Conservation (phyloP, 2,113 vertebrate genomes). For the Brachyistius frenatus region DNA sequence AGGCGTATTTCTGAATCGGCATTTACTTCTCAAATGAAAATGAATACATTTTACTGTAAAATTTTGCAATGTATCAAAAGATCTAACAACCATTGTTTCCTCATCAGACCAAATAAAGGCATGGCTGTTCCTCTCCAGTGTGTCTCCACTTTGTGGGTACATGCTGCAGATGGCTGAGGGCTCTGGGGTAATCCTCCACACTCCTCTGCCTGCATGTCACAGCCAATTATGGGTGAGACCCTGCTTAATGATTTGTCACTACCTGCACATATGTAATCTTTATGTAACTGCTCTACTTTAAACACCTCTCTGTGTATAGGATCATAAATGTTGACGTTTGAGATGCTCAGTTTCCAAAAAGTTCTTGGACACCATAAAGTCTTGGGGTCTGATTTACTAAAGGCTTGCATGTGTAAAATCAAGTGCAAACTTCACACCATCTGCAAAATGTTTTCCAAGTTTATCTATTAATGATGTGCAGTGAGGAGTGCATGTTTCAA, state of each 20-base stretch:
- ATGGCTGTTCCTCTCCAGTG: slow-evolving; percentile 70
- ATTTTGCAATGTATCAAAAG: neutral
- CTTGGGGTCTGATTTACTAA: neutral
- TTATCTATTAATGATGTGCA: too few species aligned
- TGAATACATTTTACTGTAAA: too few species aligned
- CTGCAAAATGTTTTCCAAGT: too few species aligned
- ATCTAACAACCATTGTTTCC: slow-evolving; percentile 23
- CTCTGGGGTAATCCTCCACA: slow-evolving; percentile 61
- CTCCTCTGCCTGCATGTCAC: slow-evolving; percentile 82
- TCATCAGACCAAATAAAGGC: slow-evolving; percentile 60
- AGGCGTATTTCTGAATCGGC: too few species aligned
- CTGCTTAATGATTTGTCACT: neutral
- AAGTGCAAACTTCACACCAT: too few species aligned
- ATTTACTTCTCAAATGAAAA: neutral
- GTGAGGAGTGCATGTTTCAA: too few species aligned
- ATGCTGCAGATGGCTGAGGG: slow-evolving; percentile 39
- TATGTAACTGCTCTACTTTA: slow-evolving; percentile 15
- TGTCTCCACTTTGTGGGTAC: slow-evolving; percentile 69
- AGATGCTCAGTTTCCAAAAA: neutral
- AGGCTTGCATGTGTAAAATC: too few species aligned
- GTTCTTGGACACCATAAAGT: neutral
- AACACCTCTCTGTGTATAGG: neutral
- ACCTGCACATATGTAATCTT: slow-evolving; percentile 1
- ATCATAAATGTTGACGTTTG: too few species aligned
- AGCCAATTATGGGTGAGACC: slow-evolving; percentile 68